phyloP scores from a whole-genome alignment of 1,140 invertebrate genomes.

The Ostrea denselamellosa region DNA sequence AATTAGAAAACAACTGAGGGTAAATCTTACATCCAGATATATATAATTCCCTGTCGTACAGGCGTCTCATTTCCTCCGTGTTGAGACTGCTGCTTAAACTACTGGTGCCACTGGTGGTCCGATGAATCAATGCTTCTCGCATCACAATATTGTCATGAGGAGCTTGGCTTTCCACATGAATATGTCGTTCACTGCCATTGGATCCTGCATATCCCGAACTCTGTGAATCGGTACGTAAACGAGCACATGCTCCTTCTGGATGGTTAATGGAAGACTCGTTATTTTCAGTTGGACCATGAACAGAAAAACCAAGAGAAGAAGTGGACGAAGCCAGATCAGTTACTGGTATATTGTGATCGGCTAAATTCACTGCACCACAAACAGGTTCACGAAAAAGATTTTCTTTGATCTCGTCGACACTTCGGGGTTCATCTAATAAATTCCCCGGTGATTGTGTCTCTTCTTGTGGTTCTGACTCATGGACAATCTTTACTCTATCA shows the following conservation, averaged over 20 bases:
- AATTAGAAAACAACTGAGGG: not conserved
- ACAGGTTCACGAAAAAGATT: not conserved
- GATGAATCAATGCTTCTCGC: not conserved
- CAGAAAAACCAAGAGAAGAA: not conserved
- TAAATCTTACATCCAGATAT: not conserved
- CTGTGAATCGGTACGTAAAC: not conserved
- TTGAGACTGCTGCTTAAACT: slow-evolving; percentile 7
- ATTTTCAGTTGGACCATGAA: not conserved
- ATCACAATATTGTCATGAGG: not conserved
- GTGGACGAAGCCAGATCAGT: not conserved
- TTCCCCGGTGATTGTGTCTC: not conserved
- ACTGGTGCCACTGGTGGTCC: not conserved
- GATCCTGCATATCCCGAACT: not conserved
- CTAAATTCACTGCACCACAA: not conserved
- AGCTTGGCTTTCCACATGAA: not conserved
- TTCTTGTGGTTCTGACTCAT: not conserved
- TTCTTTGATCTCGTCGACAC: not conserved
- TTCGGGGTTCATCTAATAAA: not conserved
- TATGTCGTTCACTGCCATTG: not conserved
- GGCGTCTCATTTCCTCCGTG: not conserved
- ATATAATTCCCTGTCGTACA: not conserved
- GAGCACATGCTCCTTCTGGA: not conserved
- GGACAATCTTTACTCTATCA: not conserved
- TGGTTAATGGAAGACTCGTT: not conserved
- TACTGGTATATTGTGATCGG: not conserved